Base-by-base conservation (phyloP, 2,888 invertebrate species). In the Agelastica alni region DNA sequence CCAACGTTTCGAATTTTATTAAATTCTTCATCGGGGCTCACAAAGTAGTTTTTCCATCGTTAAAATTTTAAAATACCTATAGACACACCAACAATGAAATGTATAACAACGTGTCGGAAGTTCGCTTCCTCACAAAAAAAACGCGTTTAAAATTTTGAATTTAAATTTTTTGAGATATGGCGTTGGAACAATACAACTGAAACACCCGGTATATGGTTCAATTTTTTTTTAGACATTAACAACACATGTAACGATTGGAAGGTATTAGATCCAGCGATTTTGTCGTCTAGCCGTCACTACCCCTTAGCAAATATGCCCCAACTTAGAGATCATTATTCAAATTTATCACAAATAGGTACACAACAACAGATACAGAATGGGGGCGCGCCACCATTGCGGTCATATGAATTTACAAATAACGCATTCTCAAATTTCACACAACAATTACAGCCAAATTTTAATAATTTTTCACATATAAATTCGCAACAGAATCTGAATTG, bases 191-290 rank as follows among this genome's bases (percentile, higher is more conserved):
- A n/a, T n/a, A n/a, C n/a, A n/a, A n/a, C n/a, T n/a, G n/a, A n/a
- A n/a, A n/a, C n/a, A n/a, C n/a, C n/a, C n/a, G n/a, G n/a, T n/a
- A n/a, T n/a, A n/a, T n/a, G n/a, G n/a, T n/a, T n/a, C 7, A 16
- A 26, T 39, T 53, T 56, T 55, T 32, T 56, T 56, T 31, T 67
- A 82, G 82, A 78, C 70, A 78, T 79, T 70, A 77, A 77, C 62
- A 81, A 78, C 63, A 80, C 81, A 70, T 86, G 83, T 77, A 80
- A 87, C 66, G 93, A 93, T 79, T 93, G 93, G 93, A 91, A 93
- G 68, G 85, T 91, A 64, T 85, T 95, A 82, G 96, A 96, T 81
- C 94, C 96, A 55, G 95, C 95, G 64, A 95, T 96, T 68, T 85
- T 93, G 75, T 87, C 88, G 59, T 88, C 85, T 60, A 87, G 85